Base-by-base conservation (phyloP, 2,113 vertebrate species). In the Pedetes capensis region DNA sequence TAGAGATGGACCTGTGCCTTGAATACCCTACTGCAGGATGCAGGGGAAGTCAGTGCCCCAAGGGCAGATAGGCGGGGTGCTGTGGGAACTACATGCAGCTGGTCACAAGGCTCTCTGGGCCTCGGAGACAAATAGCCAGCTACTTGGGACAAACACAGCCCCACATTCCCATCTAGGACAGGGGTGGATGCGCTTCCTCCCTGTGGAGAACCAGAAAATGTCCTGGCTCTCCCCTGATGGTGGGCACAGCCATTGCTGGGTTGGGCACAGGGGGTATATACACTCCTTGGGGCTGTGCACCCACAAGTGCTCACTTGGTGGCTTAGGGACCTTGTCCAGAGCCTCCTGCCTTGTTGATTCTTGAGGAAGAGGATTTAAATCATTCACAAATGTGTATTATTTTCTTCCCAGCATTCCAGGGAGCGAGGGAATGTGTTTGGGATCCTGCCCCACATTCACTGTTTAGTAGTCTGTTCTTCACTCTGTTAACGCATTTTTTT, bases 111-210 rank as follows among this genome's bases (percentile, higher is more conserved):
- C n/a, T n/a, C n/a, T n/a, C n/a, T n/a, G n/a, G n/a, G n/a, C n/a
- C n/a, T n/a, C n/a, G n/a, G n/a, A n/a, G n/a, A n/a, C n/a, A n/a
- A n/a, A n/a, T n/a, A n/a, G n/a, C n/a, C n/a, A n/a, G n/a, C n/a
- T n/a, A n/a, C n/a, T n/a, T n/a, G n/a, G n/a, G n/a, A n/a, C n/a
- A n/a, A n/a, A n/a, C n/a, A n/a, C n/a, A n/a, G n/a, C n/a, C n/a
- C n/a, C 49, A 34, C 4, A 5, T 23, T 57, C 47, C 37, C 78
- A 49, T 10, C 27, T 5, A 59, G 89, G 8, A 53, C 44, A 27
- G 5, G 37, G 10, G 51, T 12, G 2, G 3, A 4, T 1, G 0
- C 49, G 69, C 44, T 49, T 42, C 47, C 1, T 4, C 3, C 20
- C 39, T 51, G n/a, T 7, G 4, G 78, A 71, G 44, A 63, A 39